Percentiles rank a stretch among this genome's conserved stretches.
Conservation (phyloP, 2,888 invertebrate genomes). For the Drosophila neoperkinsi region DNA sequence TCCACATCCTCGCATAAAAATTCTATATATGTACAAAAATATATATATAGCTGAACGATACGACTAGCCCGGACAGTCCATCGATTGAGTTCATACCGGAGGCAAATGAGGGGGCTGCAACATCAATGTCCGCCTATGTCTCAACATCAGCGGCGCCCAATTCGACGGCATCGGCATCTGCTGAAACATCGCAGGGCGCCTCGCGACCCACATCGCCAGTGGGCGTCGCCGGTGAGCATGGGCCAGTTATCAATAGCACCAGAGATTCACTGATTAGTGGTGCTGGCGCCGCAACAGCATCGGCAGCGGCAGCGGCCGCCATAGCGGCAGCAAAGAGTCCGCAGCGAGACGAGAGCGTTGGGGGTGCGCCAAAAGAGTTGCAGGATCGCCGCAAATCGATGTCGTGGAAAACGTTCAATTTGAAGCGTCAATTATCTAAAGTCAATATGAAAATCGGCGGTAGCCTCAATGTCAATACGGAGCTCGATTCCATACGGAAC, state of each 20-base stretch:
- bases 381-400: conserved; percentile 88
- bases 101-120: conserved; percentile 61
- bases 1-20: conserved; percentile 3
- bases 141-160: conserved; percentile 13
- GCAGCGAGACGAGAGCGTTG: conserved; percentile 65
- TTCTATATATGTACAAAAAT: not conserved
- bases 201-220: conserved; percentile 86
- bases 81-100: conserved; percentile 81
- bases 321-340: conserved; percentile 73
- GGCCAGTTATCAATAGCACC: conserved; percentile 58
- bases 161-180: conserved; percentile 37
- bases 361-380: conserved; percentile 83
- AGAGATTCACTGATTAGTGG: conserved; percentile 83
- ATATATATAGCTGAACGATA: conserved; percentile 64
- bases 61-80: conserved; percentile 81
- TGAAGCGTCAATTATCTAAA: conserved; percentile 92
- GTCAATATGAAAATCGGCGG: conserved; percentile 87
- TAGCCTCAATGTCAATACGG: conserved; percentile 75
- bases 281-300: conserved; percentile 49
- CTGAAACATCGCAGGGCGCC: conserved; percentile 61
- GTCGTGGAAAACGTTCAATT: conserved; percentile 91
- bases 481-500: conserved; percentile 85
- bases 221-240: conserved; percentile 3
- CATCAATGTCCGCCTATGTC: conserved; percentile 16
- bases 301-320: conserved; percentile 32